A percentile compares a stretch with the other conserved stretches of the same genome.
Conservation (phyloP, 1,140 invertebrate genomes). For the Metaphire vulgaris region DNA sequence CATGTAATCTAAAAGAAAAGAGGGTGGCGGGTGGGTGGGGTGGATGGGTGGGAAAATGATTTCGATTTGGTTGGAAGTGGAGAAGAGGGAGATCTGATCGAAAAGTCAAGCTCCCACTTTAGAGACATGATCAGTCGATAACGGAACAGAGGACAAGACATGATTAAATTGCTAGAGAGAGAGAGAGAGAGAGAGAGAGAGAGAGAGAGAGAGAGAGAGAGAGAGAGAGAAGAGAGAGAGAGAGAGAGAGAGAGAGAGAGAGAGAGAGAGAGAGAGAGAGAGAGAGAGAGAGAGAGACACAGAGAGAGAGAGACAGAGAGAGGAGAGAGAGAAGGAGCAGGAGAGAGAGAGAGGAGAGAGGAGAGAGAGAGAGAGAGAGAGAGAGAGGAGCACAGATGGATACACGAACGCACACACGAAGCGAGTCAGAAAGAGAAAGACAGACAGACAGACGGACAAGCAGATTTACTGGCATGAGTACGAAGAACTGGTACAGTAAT, state of each 20-base stretch:
- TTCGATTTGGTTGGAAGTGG: neutral
- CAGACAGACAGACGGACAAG: neutral
- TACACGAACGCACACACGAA: neutral
- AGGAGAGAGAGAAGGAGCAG: neutral
- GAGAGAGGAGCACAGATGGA: neutral
- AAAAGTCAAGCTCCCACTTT: too few species aligned
- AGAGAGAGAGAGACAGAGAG: neutral
- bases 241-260: neutral
- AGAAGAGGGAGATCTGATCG: neutral
- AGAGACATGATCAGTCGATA: too few species aligned
- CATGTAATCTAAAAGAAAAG: too few species aligned
- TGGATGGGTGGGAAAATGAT: neutral
- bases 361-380: neutral
- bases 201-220: neutral
- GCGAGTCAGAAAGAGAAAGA: neutral
- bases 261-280: neutral
- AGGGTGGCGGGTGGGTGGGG: neutral
- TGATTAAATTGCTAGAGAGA: too few species aligned
- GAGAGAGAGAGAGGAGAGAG: neutral
- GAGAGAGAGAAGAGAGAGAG: constrained; percentile 1
- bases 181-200: neutral
- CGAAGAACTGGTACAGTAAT: too few species aligned
- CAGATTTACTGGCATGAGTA: too few species aligned
- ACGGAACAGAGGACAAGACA: too few species aligned
- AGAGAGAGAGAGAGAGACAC: neutral